Conservation (phyloP, 35 echinoderm and acorn worm species). For the Eucidaris tribuloides region DNA sequence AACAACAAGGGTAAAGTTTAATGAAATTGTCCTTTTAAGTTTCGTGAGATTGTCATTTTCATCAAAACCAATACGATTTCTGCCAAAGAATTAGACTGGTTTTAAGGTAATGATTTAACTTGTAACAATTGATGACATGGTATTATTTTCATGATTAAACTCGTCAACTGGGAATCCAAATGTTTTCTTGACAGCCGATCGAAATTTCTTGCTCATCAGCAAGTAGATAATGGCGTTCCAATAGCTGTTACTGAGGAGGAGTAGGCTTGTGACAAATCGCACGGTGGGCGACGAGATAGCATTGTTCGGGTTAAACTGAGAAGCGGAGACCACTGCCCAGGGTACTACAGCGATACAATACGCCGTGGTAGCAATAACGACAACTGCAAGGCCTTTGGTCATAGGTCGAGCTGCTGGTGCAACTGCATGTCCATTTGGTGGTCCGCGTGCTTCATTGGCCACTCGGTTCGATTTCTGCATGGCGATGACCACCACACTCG, state of each 20-base stretch:
- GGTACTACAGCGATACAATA: neutral
- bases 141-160: neutral
- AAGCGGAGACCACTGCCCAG: neutral
- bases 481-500: neutral
- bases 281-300: neutral
- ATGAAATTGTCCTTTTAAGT: too few species aligned
- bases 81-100: too few species aligned
- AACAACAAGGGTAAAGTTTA: too few species aligned
- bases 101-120: neutral
- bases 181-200: neutral
- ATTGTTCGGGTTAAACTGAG: neutral
- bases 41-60: too few species aligned
- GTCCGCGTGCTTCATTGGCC: neutral
- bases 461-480: neutral
- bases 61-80: too few species aligned
- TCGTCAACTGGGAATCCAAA: neutral
- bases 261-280: neutral
- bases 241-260: slow-evolving; percentile 2
- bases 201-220: neutral
- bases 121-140: neutral
- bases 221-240: neutral
- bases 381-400: neutral
- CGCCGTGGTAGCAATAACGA: neutral
- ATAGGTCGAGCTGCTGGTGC: neutral
- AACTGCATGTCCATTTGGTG: neutral